These are phyloP conservation scores for Halcyon leucocephala DNA, from an alignment of 2,797 vertebrate species.

Conservation along the genomic window DNA sequence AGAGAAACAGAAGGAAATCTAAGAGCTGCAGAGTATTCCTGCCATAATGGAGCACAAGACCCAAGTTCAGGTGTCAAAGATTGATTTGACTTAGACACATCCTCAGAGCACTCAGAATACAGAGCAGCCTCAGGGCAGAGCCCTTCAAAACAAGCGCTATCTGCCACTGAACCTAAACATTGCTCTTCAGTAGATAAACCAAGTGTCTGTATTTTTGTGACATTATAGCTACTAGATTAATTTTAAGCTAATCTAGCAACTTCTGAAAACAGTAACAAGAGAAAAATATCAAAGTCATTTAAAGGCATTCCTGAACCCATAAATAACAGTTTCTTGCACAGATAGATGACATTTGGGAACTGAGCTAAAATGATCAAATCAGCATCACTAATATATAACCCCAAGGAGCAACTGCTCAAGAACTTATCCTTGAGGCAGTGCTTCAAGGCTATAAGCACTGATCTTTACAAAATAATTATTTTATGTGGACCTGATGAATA, in stretches of 20 bases:
- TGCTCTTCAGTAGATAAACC: background rate
- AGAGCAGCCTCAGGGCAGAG: background rate
- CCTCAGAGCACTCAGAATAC: background rate
- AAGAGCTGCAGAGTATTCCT: background rate
- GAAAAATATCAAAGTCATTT: background rate
- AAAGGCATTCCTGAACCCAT: background rate
- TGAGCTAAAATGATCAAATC: background rate
- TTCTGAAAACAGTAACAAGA: background rate
- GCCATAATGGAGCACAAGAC: background rate
- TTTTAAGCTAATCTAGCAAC: background rate
- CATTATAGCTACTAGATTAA: background rate
- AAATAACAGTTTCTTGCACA: background rate
- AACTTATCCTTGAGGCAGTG: background rate
- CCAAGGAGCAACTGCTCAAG: background rate
- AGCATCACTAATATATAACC: background rate
- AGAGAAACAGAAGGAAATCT: background rate
- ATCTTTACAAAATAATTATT: conserved; percentile 20
- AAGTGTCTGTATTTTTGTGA: background rate
- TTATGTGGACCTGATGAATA: background rate
- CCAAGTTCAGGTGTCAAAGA: background rate
- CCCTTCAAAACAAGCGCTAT: background rate
- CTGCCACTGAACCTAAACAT: background rate
- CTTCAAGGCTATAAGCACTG: background rate
- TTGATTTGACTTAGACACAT: background rate
- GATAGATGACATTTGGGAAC: background rate